phyloP scores from a whole-genome alignment of 1,140 invertebrate species.

The Semibalanus balanoides region DNA sequence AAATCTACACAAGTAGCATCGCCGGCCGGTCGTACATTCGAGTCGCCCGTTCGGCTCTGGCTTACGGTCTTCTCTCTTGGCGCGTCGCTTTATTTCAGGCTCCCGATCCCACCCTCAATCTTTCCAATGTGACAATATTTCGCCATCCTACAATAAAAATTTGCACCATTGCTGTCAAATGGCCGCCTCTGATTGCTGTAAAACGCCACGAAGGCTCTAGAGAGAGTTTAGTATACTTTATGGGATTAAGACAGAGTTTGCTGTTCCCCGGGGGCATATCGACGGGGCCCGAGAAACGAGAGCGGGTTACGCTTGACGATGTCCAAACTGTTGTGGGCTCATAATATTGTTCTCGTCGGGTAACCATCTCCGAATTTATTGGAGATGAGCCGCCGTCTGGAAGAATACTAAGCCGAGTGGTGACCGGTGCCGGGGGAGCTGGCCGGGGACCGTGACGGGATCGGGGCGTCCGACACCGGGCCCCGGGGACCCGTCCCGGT shows the following conservation, averaged over 20 bases:
- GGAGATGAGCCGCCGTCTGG: neutral
- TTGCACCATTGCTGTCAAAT: neutral
- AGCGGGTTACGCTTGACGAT: neutral
- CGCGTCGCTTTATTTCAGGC: neutral
- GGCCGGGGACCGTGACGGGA: too few relatives aligned
- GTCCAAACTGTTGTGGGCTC: neutral
- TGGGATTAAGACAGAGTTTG: slow-evolving; percentile 2
- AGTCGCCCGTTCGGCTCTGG: neutral
- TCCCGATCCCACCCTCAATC: neutral
- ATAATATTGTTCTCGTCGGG: neutral
- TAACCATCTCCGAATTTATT: neutral
- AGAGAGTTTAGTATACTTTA: slow-evolving; percentile 2
- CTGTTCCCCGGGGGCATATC: neutral
- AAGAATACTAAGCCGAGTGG: neutral
- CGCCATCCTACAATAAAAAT: slow-evolving; percentile 2
- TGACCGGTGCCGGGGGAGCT: neutral
- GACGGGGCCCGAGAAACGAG: neutral
- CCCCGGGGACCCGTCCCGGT: too few relatives aligned
- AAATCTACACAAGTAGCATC: too few relatives aligned
- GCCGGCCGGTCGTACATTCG: neutral
- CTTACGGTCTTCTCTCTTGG: neutral
- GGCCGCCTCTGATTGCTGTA: neutral
- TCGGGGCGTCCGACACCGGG: too few relatives aligned
- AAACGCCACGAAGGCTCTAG: neutral
- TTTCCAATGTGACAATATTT: slow-evolving; percentile 2